These are phyloP conservation scores for Poeciliopsis retropinna DNA, from an alignment of 2,113 vertebrate genomes.

Conservation along the genomic window DNA sequence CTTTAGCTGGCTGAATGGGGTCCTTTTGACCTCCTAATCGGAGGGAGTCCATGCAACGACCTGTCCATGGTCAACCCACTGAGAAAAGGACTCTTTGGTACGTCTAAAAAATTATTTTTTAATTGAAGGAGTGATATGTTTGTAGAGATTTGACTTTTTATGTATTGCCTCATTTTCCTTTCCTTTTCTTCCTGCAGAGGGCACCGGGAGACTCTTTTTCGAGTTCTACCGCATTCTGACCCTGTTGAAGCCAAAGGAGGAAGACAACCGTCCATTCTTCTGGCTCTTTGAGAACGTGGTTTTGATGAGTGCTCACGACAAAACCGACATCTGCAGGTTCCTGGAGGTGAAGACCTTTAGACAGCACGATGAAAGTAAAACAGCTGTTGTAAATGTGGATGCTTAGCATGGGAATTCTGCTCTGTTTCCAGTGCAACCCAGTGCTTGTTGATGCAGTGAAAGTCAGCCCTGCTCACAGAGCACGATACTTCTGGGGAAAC, in stretches of 20 bases:
- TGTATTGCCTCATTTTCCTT: neutral
- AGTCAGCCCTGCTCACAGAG: constrained; percentile 91
- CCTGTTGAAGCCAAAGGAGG: constrained; percentile 86
- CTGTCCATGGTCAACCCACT: constrained; percentile 89
- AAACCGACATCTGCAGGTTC: constrained; percentile 92
- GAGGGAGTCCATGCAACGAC: constrained; percentile 93
- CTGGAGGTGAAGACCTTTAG: constrained; percentile 83
- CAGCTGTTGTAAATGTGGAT: neutral
- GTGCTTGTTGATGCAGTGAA: constrained; percentile 91
- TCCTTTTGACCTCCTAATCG: constrained; percentile 94
- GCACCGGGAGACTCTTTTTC: constrained; percentile 92
- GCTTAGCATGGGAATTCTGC: neutral
- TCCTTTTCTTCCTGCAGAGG: constrained; percentile 79
- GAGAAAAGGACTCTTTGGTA: constrained; percentile 93
- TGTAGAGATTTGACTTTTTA: neutral
- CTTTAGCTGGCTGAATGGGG: constrained; percentile 93
- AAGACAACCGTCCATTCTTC: constrained; percentile 91
- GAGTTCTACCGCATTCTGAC: constrained; percentile 94
- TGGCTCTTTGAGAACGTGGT: constrained; percentile 98
- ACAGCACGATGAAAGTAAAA: neutral
- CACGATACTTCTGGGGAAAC: constrained; percentile 96
- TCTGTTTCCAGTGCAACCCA: constrained; percentile 88
- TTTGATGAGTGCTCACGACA: constrained; percentile 90
- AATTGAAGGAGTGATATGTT: neutral
- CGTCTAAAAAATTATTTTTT: neutral